phyloP scores from a whole-genome alignment of 2,797 vertebrate species.

The Typhlichthys eigenmanni region DNA sequence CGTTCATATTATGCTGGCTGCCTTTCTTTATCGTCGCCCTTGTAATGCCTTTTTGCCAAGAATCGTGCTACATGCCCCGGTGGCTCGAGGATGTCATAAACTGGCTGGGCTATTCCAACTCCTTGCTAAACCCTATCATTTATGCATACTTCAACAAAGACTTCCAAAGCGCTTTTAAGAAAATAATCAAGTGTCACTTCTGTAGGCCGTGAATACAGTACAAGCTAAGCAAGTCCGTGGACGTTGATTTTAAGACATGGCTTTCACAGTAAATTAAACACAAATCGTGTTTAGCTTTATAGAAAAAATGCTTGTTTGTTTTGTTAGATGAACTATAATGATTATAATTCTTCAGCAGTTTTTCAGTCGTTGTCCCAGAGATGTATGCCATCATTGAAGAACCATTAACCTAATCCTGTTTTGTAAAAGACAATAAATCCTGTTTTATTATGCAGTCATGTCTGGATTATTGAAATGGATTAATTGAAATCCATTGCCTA shows the following conservation, averaged over 20 bases:
- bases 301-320: conserved; percentile 3
- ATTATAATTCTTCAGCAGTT: conserved; percentile 39
- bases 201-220: conserved; percentile 80
- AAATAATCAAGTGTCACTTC: conserved; percentile 95
- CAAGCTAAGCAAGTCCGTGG: too few species aligned
- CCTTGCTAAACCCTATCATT: conserved; percentile 96
- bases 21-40: conserved; percentile 97
- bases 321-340: neutral
- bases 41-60: conserved; percentile 90
- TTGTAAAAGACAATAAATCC: conserved; percentile 61
- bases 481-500: too few species aligned
- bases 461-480: neutral
- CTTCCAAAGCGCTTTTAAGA: conserved; percentile 97
- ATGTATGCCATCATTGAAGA: conserved; percentile 53
- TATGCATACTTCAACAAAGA: conserved; percentile 99
- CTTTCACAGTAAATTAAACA: neutral
- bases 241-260: too few species aligned
- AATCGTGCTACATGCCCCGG: conserved; percentile 87
- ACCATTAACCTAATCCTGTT: conserved; percentile 50
- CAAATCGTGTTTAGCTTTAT: neutral
- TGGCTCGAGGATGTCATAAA: conserved; percentile 90
- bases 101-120: conserved; percentile 98
- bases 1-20: conserved; percentile 97
- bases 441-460: conserved; percentile 3
- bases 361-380: conserved; percentile 33